phyloP scores from a whole-genome alignment of 37 sponge, comb jelly and placozoan species.

The Sycon ciliatum region DNA sequence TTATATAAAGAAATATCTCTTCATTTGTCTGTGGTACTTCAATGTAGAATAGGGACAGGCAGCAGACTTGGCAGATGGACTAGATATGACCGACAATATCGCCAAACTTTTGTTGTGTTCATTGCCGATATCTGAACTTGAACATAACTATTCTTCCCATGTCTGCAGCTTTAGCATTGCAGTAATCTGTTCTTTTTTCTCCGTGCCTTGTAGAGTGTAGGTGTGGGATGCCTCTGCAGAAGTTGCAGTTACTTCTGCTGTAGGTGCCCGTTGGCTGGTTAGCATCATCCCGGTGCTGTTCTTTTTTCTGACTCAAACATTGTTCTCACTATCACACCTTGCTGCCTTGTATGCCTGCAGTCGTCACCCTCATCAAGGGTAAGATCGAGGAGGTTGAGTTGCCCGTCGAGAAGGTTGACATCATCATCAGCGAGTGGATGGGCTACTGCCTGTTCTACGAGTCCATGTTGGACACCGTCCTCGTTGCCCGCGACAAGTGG shows the following conservation, averaged over 20 bases:
- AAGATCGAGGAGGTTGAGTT: conserved; percentile 89
- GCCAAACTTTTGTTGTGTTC: too few species aligned
- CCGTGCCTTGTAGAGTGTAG: too few species aligned
- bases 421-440: conserved; percentile 99
- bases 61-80: too few species aligned
- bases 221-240: too few species aligned
- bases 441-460: conserved; percentile 98
- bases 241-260: too few species aligned
- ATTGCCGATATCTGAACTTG: too few species aligned
- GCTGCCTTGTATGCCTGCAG: background rate
- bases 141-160: too few species aligned
- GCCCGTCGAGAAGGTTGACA: conserved; percentile 80
- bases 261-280: background rate
- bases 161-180: too few species aligned
- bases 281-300: background rate
- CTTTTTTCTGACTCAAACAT: background rate
- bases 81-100: too few species aligned
- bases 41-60: too few species aligned
- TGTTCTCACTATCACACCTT: background rate
- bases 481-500: conserved; percentile 92
- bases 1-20: background rate
- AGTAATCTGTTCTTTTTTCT: too few species aligned
- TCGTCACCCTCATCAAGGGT: conserved; percentile 60
- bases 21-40: too few species aligned
- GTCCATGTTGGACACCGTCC: conserved; percentile 89